Evolutionary conservation across 1,140 invertebrate species (phyloP), one percentile per base, ranked within the genome.

Genomic region (Drosophila pruinosa): DNA sequence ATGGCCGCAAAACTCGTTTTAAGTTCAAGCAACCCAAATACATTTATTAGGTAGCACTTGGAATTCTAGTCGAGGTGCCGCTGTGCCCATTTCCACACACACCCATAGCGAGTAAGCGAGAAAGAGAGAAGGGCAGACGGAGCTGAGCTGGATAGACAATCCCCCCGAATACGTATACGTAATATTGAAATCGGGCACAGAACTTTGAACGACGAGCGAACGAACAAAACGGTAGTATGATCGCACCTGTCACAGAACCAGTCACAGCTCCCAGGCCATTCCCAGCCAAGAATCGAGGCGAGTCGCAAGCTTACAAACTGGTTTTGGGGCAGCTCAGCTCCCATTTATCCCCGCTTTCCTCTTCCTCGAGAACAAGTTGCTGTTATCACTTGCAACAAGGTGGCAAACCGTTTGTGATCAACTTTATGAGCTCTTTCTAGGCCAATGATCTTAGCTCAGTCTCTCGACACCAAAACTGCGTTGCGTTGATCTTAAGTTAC

Each of bases 141-240:
- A n/a, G 28, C 17, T 26, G 19, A 45, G 12, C 3, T 22, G 45
- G 2, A 14, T 1, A 28, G 24, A 48, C n/a, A 28, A 17, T 31
- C 17, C 39, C 21, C 24, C 26, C 14, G 22, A 24, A 56, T 58
- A 58, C 73, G 74, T 75, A 88, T 85, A 83, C 79, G 81, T 85
- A 85, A 85, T 86, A 77, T 53, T 47, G 36, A 85, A 85, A 77
- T 78, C 61, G 82, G 78, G 17, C 77, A 80, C 67, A 41, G 36
- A 50, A 39, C 14, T 26, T 5, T 19, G 12, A 8, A n/a, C 38
- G 8, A 7, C 7, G 12, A 39, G 31, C 26, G 5, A 34, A 3
- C 31, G 4, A 12, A 48, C 10, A 31, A n/a, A 57, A 58, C 56
- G 53, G 28, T 48, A 36, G 28, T 48, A 36, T 28, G 47, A 22